Evolutionary conservation across 2,113 vertebrate species (phyloP).

Genomic region (Aphelocoma coerulescens): DNA sequence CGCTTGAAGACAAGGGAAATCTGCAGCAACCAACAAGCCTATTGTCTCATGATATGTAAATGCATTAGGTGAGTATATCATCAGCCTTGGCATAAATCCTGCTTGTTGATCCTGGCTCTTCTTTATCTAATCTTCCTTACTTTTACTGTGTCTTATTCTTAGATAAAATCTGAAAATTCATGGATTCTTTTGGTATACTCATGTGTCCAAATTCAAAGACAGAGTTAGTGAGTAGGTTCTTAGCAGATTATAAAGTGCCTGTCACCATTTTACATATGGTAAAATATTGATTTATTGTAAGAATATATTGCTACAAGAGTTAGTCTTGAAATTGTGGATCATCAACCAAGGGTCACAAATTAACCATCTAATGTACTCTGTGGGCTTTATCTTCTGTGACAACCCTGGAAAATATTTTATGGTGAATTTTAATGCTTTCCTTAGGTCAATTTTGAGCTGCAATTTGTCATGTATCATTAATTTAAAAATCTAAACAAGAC

Average conservation of each 20-base stretch:
- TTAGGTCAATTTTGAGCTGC: neutral
- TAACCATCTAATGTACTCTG: neutral
- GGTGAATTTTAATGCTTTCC: neutral
- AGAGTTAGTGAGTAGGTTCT: neutral
- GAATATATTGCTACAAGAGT: neutral
- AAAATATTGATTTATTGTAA: neutral
- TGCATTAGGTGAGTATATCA: neutral
- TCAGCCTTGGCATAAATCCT: neutral
- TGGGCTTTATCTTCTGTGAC: neutral
- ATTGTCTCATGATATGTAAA: neutral
- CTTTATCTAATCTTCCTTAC: neutral
- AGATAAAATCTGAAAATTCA: neutral
- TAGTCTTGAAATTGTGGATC: neutral
- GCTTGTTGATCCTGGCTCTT: neutral
- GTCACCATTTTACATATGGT: neutral
- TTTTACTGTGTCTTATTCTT: neutral
- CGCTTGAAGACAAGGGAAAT: neutral
- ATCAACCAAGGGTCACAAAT: constrained; percentile 1
- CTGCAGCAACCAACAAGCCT: neutral
- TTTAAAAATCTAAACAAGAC: constrained; percentile 8
- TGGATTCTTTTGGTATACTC: neutral
- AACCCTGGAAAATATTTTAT: neutral
- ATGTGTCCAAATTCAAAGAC: neutral
- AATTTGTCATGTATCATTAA: constrained; percentile 14
- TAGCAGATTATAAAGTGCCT: neutral